Percentiles rank a stretch among this genome's conserved stretches.
Conservation (phyloP, 2,888 invertebrate genomes). For the Apoda limacodes region DNA sequence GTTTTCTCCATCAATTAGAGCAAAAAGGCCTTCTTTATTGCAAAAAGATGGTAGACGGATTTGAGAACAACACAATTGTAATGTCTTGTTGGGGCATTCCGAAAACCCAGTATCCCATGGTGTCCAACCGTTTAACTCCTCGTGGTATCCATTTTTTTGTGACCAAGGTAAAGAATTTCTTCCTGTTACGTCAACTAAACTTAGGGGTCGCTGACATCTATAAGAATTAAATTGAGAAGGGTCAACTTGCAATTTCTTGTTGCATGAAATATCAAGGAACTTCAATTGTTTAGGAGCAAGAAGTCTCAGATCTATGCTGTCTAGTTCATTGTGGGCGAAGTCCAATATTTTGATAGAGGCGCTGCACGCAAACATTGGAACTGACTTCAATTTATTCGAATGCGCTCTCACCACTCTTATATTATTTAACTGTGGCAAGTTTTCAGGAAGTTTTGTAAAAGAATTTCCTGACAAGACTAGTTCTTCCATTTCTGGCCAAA, state of each 20-base stretch:
- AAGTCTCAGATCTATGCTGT: conserved; percentile 80
- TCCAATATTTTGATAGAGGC: conserved; percentile 82
- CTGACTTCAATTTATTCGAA: conserved; percentile 81
- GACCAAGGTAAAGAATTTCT: conserved; percentile 77
- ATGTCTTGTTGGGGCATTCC: conserved; percentile 81
- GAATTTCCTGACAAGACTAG: conserved; percentile 86
- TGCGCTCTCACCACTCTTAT: conserved; percentile 83
- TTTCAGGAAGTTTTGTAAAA: conserved; percentile 80
- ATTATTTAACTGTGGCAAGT: conserved; percentile 77
- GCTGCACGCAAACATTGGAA: conserved; percentile 82
- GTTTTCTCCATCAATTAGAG: conserved; percentile 85
- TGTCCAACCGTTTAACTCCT: conserved; percentile 66
- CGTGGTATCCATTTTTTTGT: conserved; percentile 60
- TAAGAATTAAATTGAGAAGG: conserved; percentile 85
- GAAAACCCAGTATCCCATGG: conserved; percentile 89
- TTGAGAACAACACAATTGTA: conserved; percentile 82
- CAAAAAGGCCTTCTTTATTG: conserved; percentile 84
- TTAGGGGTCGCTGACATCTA: conserved; percentile 82
- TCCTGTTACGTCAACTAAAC: conserved; percentile 87
- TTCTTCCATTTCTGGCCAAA: conserved; percentile 85
- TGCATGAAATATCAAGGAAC: conserved; percentile 87
- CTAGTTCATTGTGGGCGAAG: conserved; percentile 86
- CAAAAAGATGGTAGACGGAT: conserved; percentile 82
- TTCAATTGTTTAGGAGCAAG: conserved; percentile 86
- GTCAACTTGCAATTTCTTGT: conserved; percentile 84